Evolutionary conservation across 2,113 vertebrate species (phyloP).

Genomic region (Telmatochromis sp.): DNA sequence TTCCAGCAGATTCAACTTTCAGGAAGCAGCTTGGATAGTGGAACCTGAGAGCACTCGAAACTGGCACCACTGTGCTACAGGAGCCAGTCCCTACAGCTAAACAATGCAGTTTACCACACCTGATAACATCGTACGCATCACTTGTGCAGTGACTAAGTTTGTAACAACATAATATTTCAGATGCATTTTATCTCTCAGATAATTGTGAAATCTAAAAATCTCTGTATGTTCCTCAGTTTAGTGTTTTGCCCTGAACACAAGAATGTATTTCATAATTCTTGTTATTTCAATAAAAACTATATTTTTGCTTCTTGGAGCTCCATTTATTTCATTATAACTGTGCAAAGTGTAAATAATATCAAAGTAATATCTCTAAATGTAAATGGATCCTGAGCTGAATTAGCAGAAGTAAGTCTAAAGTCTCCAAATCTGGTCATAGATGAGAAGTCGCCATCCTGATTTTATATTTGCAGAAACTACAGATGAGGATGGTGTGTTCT

Average conservation of each 20-base stretch:
- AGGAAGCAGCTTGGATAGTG: background rate
- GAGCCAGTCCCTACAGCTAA: background rate
- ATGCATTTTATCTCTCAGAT: background rate
- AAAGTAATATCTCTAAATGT: background rate
- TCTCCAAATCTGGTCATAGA: background rate
- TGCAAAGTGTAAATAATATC: background rate
- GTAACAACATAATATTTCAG: background rate
- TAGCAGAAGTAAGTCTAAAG: background rate
- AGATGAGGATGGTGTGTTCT: background rate
- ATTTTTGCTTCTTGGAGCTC: background rate
- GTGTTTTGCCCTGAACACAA: background rate
- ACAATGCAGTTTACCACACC: fast-evolving
- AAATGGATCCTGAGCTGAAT: fast-evolving
- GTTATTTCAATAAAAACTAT: background rate
- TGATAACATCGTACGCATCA: fast-evolving
- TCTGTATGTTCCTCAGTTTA: background rate
- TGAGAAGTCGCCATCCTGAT: background rate
- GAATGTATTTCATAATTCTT: background rate
- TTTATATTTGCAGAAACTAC: background rate
- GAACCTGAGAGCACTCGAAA: background rate
- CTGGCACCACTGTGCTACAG: fast-evolving
- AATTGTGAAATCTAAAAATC: background rate
- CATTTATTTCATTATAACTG: background rate
- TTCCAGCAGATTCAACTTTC: background rate
- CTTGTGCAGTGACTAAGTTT: background rate